Evolutionary conservation across 2,888 invertebrate species (phyloP).

Genomic region (Unio delphinus): DNA sequence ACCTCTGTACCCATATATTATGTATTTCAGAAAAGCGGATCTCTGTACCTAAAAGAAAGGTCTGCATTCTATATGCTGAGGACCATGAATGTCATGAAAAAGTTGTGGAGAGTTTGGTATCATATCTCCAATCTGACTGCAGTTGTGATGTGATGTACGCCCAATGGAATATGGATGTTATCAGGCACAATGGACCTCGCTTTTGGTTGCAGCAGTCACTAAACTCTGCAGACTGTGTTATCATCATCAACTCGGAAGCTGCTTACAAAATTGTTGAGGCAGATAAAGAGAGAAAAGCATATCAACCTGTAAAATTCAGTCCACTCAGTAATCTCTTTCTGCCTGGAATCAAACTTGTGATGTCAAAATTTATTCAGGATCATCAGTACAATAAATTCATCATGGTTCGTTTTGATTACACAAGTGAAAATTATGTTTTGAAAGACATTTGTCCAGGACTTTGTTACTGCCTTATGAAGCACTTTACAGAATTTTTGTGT

Average conservation of each 20-base stretch:
- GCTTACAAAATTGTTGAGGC: too few species aligned
- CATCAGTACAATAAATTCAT: slow-evolving; percentile 14
- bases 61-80: slow-evolving; percentile 15
- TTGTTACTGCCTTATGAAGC: slow-evolving; percentile 12
- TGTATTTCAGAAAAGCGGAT: too few species aligned
- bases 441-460: slow-evolving; percentile 13
- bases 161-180: slow-evolving; percentile 10
- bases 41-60: neutral
- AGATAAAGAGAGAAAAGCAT: too few species aligned
- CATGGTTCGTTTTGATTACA: slow-evolving; percentile 18
- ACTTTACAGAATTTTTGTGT: slow-evolving; percentile 14
- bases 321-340: too few species aligned
- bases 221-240: too few species aligned
- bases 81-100: slow-evolving; percentile 15
- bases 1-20: neutral
- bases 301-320: too few species aligned
- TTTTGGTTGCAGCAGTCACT: too few species aligned
- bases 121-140: slow-evolving; percentile 9
- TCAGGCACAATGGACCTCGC: slow-evolving; percentile 2
- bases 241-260: too few species aligned
- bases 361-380: neutral
- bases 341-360: too few species aligned
- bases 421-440: slow-evolving; percentile 8
- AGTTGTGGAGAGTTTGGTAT: slow-evolving; percentile 11
- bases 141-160: slow-evolving; percentile 17